Evolutionary conservation across 2,113 vertebrate species (phyloP).

Genomic region (Hiodon tergisus): DNA sequence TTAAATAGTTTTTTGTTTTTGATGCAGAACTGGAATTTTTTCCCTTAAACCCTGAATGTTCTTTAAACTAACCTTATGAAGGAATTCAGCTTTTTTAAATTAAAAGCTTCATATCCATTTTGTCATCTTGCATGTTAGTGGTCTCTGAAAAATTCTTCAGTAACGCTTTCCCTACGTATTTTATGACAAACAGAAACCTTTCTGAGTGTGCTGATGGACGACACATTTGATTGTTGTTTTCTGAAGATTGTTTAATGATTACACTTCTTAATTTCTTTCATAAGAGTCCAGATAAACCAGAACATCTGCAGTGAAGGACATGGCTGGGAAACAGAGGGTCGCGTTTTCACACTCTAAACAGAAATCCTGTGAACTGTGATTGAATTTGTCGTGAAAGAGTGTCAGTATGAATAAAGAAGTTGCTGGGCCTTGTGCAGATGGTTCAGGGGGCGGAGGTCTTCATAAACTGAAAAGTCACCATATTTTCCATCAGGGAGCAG

Average conservation of each 20-base stretch:
- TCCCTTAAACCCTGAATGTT: no score
- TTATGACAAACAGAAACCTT: conserved; percentile 48
- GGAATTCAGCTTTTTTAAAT: neutral
- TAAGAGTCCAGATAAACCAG: conserved; percentile 78
- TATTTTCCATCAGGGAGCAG: conserved; percentile 57
- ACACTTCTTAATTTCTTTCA: conserved; percentile 78
- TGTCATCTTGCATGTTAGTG: conserved; percentile 55
- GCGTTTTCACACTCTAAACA: conserved; percentile 82
- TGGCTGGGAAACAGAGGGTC: conserved; percentile 79
- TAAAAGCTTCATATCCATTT: conserved; percentile 12
- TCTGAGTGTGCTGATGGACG: conserved; percentile 42
- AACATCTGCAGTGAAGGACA: conserved; percentile 81
- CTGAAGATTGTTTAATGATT: conserved; percentile 75
- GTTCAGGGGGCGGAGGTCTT: conserved; percentile 68
- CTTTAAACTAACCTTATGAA: neutral
- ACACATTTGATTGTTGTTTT: conserved; percentile 47
- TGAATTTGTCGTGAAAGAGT: conserved; percentile 96
- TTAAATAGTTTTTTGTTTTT: no score
- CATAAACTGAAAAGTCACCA: conserved; percentile 74
- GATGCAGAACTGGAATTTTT: no score
- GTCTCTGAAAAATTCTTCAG: conserved; percentile 58
- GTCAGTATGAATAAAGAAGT: conserved; percentile 97
- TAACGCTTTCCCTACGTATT: conserved; percentile 44
- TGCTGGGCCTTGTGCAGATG: conserved; percentile 68
- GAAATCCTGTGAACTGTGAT: conserved; percentile 86